Evolutionary conservation across 2,113 vertebrate genomes (phyloP), one percentile per base, ranked within the genome.

Genomic region (Chamaetylas fuelleborni): DNA sequence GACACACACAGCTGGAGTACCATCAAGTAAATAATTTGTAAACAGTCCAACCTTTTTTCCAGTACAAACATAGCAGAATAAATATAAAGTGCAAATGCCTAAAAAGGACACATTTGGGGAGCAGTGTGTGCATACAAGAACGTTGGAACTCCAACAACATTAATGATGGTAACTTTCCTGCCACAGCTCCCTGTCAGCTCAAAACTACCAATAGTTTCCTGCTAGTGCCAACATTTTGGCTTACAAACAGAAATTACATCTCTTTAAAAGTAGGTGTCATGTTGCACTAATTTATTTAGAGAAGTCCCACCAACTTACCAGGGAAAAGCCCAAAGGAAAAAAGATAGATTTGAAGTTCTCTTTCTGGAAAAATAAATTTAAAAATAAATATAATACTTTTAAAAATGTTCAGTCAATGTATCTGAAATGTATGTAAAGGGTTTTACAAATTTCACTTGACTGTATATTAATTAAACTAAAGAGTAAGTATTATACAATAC

Each of bases 101-200:
- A 33, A 33, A 66, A 89, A 66, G 19, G 40, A 60, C 20, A 54
- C 14, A 38, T 12, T 40, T 14, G 25, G 43, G 24, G 42, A 91
- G 7, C 17, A 45, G 0, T 22, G 5, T 1, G 1, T 11, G 2
- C 3, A 36, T 26, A 50, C 2, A 7, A 54, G 45, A 72, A 60
- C 19, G 17, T 23, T 65, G 23, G 4, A 58, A 69, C 51, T 71
- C 31, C 69, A 84, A 2, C 17, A 86, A 28, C 18, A 34, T 45
- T 53, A 24, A 31, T 7, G 29, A 73, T 4, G 9, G 20, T 8
- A 38, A 73, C 28, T 78, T 50, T 66, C 43, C 64, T 56, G 66
- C 20, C 48, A 92, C 66, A 71, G 43, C 40, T 76, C 43, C 77
- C 56, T 67, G 29, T n/a, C 82, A 80, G 50, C 34, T 91, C 64